Percentiles rank a stretch among this genome's conserved stretches.
phyloP scores from a whole-genome alignment of 2,888 invertebrate species.

The Zygogramma bicolorata region DNA sequence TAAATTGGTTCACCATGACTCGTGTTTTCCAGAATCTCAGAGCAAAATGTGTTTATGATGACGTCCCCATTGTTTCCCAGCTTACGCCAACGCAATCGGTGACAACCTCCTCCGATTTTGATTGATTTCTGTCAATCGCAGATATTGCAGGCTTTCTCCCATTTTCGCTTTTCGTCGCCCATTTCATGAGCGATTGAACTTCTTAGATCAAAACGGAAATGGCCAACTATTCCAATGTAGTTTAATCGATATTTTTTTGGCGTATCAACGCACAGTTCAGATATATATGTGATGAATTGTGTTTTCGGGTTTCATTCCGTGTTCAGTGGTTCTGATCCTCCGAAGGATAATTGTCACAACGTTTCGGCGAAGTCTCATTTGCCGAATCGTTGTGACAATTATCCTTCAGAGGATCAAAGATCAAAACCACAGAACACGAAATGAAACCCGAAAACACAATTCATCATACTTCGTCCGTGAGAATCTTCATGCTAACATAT shows the following conservation, averaged over 20 bases:
- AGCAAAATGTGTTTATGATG: conserved; percentile 67
- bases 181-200: conserved; percentile 42
- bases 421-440: too few species aligned
- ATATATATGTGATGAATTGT: too few species aligned
- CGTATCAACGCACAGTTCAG: background rate
- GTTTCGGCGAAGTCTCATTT: too few species aligned
- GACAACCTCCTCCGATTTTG: conserved; percentile 54
- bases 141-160: conserved; percentile 36
- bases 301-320: too few species aligned
- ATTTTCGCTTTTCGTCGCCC: conserved; percentile 57
- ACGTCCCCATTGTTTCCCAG: conserved; percentile 65
- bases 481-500: too few species aligned
- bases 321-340: too few species aligned
- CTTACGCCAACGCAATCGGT: conserved; percentile 48
- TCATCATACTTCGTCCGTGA: too few species aligned
- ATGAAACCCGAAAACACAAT: too few species aligned
- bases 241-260: background rate
- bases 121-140: conserved; percentile 53
- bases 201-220: conserved; percentile 26
- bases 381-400: too few species aligned
- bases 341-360: too few species aligned
- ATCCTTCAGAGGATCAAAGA: too few species aligned
- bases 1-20: conserved; percentile 67
- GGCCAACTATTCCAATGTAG: background rate
- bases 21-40: conserved; percentile 63